Conservation (phyloP, 1,140 invertebrate species). For the Popillia japonica region DNA sequence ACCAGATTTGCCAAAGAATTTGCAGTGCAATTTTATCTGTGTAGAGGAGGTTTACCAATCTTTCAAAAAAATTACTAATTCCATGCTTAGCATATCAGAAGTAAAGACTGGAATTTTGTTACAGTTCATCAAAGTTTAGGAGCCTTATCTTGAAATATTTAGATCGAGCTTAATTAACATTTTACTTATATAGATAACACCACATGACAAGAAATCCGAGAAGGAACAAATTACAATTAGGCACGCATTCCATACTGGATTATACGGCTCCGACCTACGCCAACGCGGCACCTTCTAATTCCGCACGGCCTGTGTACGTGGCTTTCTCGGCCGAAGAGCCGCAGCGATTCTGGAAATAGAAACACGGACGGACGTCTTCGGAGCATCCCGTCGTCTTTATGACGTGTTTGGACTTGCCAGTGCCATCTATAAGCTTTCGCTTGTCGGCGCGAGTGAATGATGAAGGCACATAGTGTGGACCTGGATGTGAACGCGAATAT, state of each 20-base stretch:
- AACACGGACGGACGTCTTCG: not conserved
- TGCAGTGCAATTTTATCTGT: too few relatives aligned
- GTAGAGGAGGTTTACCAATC: too few relatives aligned
- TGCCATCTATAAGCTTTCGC: constrained; percentile 18
- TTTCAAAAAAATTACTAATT: too few relatives aligned
- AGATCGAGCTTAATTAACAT: too few relatives aligned
- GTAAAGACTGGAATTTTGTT: too few relatives aligned
- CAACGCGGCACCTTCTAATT: constrained; percentile 30
- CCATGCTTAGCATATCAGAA: too few relatives aligned
- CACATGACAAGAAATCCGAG: not conserved
- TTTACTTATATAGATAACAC: too few relatives aligned
- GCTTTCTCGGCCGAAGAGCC: not conserved
- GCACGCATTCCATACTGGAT: constrained; percentile 19
- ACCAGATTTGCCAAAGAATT: too few relatives aligned
- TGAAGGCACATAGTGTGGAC: constrained; percentile 3
- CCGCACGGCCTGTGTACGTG: not conserved
- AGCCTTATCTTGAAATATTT: too few relatives aligned
- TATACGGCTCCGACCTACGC: constrained; percentile 27
- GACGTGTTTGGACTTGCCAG: constrained; percentile 1
- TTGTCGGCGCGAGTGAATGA: not conserved
- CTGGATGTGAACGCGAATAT: not conserved
- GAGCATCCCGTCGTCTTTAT: constrained; percentile 10
- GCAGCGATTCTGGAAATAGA: constrained; percentile 28
- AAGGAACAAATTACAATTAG: constrained; percentile 11
- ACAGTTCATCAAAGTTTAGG: too few relatives aligned